Percentiles rank a stretch among this genome's conserved stretches.
Conservation (phyloP, 2,797 vertebrate genomes). For the Coregonus suidteri region DNA sequence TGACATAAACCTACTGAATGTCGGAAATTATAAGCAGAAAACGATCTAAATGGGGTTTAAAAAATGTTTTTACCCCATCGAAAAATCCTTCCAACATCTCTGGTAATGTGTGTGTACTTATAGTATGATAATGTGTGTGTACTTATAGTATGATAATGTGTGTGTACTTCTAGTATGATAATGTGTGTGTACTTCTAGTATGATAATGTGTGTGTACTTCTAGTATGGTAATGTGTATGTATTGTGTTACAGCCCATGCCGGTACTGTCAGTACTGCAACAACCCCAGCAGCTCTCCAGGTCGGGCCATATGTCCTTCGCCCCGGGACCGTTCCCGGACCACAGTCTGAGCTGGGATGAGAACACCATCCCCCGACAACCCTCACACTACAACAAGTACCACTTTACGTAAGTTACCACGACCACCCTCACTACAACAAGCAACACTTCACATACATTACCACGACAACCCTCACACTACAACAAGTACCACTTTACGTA, state of each 20-base stretch:
- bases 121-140: not conserved
- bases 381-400: constrained; percentile 37
- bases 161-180: not conserved
- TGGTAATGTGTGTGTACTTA: not conserved
- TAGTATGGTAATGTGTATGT: not conserved
- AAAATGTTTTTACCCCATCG: no score
- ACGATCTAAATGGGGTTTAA: no score
- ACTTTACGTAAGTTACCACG: constrained; percentile 53
- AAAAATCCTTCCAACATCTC: not conserved
- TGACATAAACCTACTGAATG: no score
- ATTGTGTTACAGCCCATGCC: constrained; percentile 58
- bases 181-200: not conserved
- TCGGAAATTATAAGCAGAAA: no score
- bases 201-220: not conserved
- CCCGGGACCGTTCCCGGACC: constrained; percentile 42
- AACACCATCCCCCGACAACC: constrained; percentile 39
- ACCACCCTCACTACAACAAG: no score
- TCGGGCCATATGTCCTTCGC: constrained; percentile 29
- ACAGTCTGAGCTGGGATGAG: constrained; percentile 40
- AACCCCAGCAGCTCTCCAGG: not conserved
- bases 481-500: constrained; percentile 6
- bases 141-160: not conserved
- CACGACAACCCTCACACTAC: constrained; percentile 32
- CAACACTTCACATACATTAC: not conserved
- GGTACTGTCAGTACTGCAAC: constrained; percentile 35